Percentiles rank a stretch among this genome's conserved stretches.
phyloP scores from a whole-genome alignment of 2,888 invertebrate genomes.

The Drosophila subsilvestris region DNA sequence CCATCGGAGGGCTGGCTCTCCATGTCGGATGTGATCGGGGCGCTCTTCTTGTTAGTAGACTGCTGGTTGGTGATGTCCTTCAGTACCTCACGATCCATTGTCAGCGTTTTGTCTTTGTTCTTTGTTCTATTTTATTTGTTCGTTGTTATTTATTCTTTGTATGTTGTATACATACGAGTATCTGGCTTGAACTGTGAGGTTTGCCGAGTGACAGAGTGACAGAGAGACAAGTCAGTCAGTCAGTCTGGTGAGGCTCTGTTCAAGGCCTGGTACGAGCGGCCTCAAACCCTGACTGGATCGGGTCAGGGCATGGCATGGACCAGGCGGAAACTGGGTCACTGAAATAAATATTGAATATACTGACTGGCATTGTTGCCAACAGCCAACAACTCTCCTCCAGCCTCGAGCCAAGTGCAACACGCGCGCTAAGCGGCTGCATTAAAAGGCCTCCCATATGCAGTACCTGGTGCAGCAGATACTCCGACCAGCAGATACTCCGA shows the following conservation, averaged over 20 bases:
- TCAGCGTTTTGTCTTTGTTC: background rate
- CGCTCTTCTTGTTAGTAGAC: no score
- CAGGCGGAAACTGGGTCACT: constrained; percentile 66
- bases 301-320: constrained; percentile 62
- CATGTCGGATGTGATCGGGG: no score
- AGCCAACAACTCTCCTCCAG: constrained; percentile 2
- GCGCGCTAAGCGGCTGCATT: constrained; percentile 68
- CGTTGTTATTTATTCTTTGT: background rate
- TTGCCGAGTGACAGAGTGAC: background rate
- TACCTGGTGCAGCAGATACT: no score
- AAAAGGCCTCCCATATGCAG: no score
- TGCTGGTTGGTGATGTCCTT: background rate
- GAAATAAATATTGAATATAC: constrained; percentile 70
- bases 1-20: no score
- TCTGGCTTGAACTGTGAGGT: background rate
- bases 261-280: constrained; percentile 1
- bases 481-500: background rate
- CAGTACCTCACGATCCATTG: background rate
- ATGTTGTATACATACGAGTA: background rate
- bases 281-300: constrained; percentile 13
- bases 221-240: background rate
- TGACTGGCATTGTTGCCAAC: constrained; percentile 50
- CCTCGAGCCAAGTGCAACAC: constrained; percentile 64
- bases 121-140: no score
- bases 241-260: background rate